Percentiles rank a stretch among this genome's conserved stretches.
Conservation (phyloP, 2,888 invertebrate species). For the Ptychoptera contaminata region DNA sequence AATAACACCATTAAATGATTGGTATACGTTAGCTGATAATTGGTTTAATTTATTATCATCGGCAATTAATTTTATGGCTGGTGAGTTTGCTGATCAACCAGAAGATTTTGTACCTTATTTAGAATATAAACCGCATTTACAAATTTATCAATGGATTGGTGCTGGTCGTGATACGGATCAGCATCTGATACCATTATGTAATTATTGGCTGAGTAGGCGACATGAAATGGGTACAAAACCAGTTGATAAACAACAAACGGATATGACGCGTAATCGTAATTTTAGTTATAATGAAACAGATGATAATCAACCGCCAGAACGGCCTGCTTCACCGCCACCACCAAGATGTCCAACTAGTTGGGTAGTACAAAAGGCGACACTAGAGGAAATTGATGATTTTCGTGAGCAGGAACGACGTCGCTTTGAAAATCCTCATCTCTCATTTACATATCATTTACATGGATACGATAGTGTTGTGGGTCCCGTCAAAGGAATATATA, state of each 20-base stretch:
- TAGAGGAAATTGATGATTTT: conserved; percentile 61
- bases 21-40: conserved; percentile 54
- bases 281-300: conserved; percentile 12
- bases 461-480: conserved; percentile 74
- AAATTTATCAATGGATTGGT: conserved; percentile 69
- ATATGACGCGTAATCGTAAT: conserved; percentile 17
- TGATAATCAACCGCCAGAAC: conserved; percentile 16
- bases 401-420: conserved; percentile 65
- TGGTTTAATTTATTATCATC: conserved; percentile 62
- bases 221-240: conserved; percentile 28
- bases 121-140: conserved; percentile 58
- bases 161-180: conserved; percentile 81
- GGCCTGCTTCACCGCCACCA: conserved; percentile 35
- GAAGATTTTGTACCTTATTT: conserved; percentile 80
- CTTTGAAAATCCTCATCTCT: conserved; percentile 78
- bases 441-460: conserved; percentile 79
- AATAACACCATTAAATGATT: conserved; percentile 65
- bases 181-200: conserved; percentile 55
- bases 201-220: conserved; percentile 59
- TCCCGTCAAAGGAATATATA: conserved; percentile 66
- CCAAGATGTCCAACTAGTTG: conserved; percentile 61
- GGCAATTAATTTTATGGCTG: conserved; percentile 69
- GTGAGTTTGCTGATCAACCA: conserved; percentile 63
- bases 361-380: conserved; percentile 65
- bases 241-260: conserved; percentile 17